Evolutionary conservation across 2,113 vertebrate genomes (phyloP).

Genomic region (Galeopterus variegatus): DNA sequence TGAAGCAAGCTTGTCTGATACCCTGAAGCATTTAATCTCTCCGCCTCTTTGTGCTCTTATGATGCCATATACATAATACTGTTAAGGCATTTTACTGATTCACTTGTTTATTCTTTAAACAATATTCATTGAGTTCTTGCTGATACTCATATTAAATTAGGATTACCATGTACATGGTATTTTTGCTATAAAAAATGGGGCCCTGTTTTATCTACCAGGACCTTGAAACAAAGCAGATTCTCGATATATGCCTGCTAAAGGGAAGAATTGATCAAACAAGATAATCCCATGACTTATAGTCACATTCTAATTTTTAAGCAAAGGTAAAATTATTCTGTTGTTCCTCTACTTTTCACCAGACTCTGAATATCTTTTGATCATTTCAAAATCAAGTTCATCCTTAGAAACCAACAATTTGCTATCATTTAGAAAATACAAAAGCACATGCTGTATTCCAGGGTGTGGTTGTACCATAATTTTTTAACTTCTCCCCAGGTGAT

Average conservation of each 20-base stretch:
- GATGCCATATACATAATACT: background rate
- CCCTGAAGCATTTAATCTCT: background rate
- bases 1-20: background rate
- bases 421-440: background rate
- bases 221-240: background rate
- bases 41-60: background rate
- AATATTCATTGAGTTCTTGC: background rate
- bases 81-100: background rate
- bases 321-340: background rate
- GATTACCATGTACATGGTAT: background rate
- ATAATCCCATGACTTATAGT: background rate
- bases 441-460: background rate
- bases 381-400: background rate
- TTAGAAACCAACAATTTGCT: background rate
- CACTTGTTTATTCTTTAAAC: conserved; percentile 25
- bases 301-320: conserved; percentile 5
- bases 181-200: background rate
- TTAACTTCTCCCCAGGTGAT: background rate
- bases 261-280: background rate
- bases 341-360: conserved; percentile 1
- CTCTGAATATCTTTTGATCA: background rate
- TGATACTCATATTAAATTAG: background rate
- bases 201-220: background rate
- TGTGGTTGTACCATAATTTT: background rate
- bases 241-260: background rate